phyloP scores from a whole-genome alignment of 30 jellyfish, hydroid and myxozoan genomes.

The Aurelia sp. region DNA sequence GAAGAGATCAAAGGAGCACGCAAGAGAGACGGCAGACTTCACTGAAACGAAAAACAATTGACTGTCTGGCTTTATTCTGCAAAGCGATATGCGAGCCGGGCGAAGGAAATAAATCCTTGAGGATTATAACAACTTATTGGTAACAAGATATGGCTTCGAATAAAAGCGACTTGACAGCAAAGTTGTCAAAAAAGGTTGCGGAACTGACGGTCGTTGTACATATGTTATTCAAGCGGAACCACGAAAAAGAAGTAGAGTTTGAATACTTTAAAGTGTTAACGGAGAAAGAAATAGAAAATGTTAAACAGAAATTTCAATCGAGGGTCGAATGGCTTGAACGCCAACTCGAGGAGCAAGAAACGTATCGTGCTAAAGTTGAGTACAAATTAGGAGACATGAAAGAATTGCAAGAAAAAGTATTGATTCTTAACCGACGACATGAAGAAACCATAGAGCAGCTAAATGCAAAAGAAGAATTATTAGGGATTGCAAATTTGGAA shows the following conservation, averaged over 20 bases:
- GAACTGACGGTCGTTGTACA: constrained; percentile 76
- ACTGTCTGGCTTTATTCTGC: neutral
- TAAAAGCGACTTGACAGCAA: neutral
- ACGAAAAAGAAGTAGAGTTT: constrained; percentile 72
- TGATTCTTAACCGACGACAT: neutral
- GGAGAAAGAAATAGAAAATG: constrained; percentile 35
- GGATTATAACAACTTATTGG: too few relatives aligned
- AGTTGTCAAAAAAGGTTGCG: constrained; percentile 69
- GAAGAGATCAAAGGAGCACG: too few relatives aligned
- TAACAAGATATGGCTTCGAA: too few relatives aligned
- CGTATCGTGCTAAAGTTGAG: constrained; percentile 57
- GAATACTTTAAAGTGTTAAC: constrained; percentile 26
- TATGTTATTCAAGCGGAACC: constrained; percentile 69
- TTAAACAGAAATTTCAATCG: neutral
- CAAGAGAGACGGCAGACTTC: too few relatives aligned
- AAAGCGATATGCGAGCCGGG: too few relatives aligned
- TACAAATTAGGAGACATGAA: constrained; percentile 42
- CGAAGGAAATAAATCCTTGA: too few relatives aligned
- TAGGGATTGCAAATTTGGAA: constrained; percentile 30
- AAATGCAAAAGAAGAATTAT: constrained; percentile 27
- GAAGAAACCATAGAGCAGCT: constrained; percentile 22
- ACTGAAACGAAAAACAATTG: neutral
- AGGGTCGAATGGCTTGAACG: constrained; percentile 58
- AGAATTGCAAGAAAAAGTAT: constrained; percentile 21
- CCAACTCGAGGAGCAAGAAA: constrained; percentile 57